Base-by-base conservation (phyloP, 2,888 invertebrate species). In the Eristalis arbustorum region DNA sequence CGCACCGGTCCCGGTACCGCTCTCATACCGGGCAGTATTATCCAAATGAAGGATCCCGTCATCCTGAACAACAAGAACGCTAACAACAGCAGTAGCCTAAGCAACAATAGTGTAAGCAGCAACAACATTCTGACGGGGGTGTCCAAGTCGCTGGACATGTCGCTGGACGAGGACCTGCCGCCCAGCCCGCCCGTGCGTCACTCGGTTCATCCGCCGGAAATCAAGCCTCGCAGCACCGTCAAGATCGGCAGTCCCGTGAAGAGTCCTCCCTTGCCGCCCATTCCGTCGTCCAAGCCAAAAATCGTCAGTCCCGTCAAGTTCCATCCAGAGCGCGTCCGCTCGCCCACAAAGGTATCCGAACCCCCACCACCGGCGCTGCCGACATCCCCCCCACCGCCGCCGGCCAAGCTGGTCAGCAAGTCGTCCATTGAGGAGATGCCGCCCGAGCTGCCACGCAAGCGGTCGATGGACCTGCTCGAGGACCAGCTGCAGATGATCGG, bases 1-100 rank as follows among this genome's bases (percentile, higher is more conserved):
- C 91, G 93, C 68, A 92, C 92, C 0, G 93, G 94, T 84, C 94
- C 94, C 31, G 94, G 95, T 83, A 94, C 93, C 0, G 93, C 93
- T 37, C 90, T 94, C 23, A 93, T 93, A 67, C 93, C 93, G 75
- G 93, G 93, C 77, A 93, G 91, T 83, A 92, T 90, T 74, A 90
- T 91, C 72, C 91, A 90, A 84, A 89, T 90, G 71, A 91, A 91
- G 40, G 90, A 90, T 56, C 62, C 84, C 3, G 72, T 87, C 31
- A 25, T 49, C 18, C 49, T 84, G 11, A 80, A 84, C n/a, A 84
- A 84, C 49, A 84, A 84, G 68, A 88, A 69, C 64, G 66, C 74
- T 18, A 79, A 80, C 78, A 67, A 77, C 77, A 66, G 88, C 81
- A 78, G 82, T 79, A 83, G 79, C 84, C 28, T 80, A 72, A 78